A percentile compares a stretch with the other conserved stretches of the same genome.
phyloP scores from a whole-genome alignment of 2,888 invertebrate species.

The Rapana venosa region DNA sequence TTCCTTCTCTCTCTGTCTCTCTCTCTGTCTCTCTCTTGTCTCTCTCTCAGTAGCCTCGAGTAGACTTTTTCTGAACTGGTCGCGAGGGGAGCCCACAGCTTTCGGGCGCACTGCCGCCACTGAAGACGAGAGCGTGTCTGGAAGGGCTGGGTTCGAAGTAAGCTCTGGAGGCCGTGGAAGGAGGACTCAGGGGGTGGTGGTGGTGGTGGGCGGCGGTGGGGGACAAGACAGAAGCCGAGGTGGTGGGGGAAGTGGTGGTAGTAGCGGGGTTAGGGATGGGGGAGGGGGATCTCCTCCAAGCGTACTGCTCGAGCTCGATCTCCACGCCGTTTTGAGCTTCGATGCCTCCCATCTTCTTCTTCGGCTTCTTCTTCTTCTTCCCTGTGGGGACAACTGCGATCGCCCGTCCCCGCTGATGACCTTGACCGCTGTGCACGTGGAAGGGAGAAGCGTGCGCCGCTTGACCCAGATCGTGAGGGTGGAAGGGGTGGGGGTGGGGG shows the following conservation, averaged over 20 bases:
- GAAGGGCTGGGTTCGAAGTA: not conserved
- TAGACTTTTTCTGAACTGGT: not conserved
- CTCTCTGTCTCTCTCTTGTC: too few species aligned
- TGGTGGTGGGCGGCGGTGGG: not conserved
- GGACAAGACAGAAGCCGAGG: not conserved
- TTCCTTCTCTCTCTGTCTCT: not conserved
- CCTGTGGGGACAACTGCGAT: not conserved
- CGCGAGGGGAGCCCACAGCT: not conserved
- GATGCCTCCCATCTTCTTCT: conserved; percentile 7
- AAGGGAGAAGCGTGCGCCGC: not conserved
- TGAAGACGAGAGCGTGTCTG: not conserved
- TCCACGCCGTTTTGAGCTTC: not conserved
- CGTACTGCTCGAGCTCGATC: conserved; percentile 33
- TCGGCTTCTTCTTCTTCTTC: not conserved
- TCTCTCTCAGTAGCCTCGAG: too few species aligned
- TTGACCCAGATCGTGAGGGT: not conserved
- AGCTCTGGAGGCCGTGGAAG: too few species aligned
- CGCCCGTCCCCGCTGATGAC: conserved; percentile 42
- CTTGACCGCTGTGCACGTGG: conserved; percentile 9
- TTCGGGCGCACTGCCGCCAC: not conserved
- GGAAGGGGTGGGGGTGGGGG: not conserved
- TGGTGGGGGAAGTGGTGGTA: not conserved
- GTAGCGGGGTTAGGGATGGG: not conserved
- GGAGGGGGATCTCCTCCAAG: conserved; percentile 36
- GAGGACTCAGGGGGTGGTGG: not conserved